Base-by-base conservation (phyloP, 1,140 invertebrate species). In the Zaprionus lachaisei region DNA sequence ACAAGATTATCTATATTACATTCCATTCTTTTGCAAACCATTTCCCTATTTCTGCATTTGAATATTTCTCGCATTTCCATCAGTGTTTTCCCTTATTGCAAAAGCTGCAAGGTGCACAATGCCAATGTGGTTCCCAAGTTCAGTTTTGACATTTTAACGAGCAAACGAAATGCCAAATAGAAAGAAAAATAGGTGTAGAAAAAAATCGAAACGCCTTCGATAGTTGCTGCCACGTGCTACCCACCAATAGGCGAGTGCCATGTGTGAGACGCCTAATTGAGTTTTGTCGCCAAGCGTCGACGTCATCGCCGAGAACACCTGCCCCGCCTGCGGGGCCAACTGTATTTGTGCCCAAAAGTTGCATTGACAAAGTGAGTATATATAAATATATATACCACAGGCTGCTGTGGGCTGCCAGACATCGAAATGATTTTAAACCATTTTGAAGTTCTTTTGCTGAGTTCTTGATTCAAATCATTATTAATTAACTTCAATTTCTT, bases 211-310 rank as follows among this genome's bases (percentile, higher is more conserved):
- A 65, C 34, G 49, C 55, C 14, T 58, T 41, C 38, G 49, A 17
- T 54, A 65, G 61, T 24, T 76, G 67, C 41, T 47, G 54, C 57
- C 44, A 31, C 20, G 14, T 54, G 54, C 55, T 72, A 44, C 62
- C 47, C 67, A 71, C 67, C 34, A 34, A 66, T 20, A 37, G 9
- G 17, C 12, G 56, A 60, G 22, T 66, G 28, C 17, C 41, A 62
- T 20, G n/a, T 61, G 72, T 24, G 61, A 72, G 61, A 76, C 73
- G 73, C 68, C 73, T 72, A 76, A 76, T 76, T 76, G 38, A 72
- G 68, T 76, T 76, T 75, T 60, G 41, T 64, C 57, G 49, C 37
- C 57, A 69, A 62, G 9, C 47, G 47, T 51, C 20, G 47, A 51
- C 41, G 41, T 47, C 41, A 47, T 17, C 38, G 15, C 38, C 12